Conservation (phyloP, 2,888 invertebrate species). For the Branchipolynoe longqiensis region DNA sequence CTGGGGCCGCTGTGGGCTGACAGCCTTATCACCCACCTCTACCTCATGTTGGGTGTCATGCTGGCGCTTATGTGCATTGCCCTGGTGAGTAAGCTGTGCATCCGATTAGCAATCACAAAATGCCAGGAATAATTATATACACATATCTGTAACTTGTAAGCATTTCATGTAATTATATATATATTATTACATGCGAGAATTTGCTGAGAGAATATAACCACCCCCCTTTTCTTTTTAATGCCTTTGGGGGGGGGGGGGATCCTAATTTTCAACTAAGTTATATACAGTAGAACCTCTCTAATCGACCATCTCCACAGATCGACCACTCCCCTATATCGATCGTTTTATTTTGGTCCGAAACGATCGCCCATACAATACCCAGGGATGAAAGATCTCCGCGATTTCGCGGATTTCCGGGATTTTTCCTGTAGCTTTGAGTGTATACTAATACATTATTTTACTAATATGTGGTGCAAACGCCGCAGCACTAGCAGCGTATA, state of each 20-base stretch:
- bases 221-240: not conserved
- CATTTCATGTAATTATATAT: too few species aligned
- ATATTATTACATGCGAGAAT: not conserved
- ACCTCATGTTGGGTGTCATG: slow-evolving; percentile 74
- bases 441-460: too few species aligned
- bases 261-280: not conserved
- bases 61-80: slow-evolving; percentile 49
- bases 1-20: slow-evolving; percentile 79
- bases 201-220: not conserved
- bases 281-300: not conserved
- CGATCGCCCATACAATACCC: too few species aligned
- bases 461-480: too few species aligned
- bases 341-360: too few species aligned
- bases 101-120: not conserved
- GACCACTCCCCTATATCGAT: too few species aligned
- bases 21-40: slow-evolving; percentile 72
- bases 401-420: too few species aligned
- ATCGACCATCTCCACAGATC: too few species aligned
- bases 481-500: too few species aligned
- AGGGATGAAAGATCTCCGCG: too few species aligned
- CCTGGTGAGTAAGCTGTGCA: slow-evolving; percentile 25
- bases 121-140: not conserved
- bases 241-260: not conserved
- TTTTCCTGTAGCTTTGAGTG: too few species aligned
- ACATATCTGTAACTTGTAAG: not conserved